Base-by-base conservation (phyloP, 2,797 vertebrate species). In the Amniataba percoides region DNA sequence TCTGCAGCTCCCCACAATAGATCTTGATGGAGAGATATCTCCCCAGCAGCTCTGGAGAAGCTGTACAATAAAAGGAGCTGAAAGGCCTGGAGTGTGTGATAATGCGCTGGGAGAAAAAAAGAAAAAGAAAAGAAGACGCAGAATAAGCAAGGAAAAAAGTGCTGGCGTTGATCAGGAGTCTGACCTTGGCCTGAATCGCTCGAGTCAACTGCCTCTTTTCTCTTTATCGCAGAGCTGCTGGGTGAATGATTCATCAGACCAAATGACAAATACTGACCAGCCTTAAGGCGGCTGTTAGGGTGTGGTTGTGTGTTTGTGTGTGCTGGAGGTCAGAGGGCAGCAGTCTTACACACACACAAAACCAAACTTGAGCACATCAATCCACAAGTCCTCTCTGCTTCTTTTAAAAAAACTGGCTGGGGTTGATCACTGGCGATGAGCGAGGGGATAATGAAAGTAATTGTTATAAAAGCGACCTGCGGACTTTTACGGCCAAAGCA, bases 11-110 rank as follows among this genome's bases (percentile, higher is more conserved):
- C 40, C 52, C 79, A 91, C 87, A 88, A 87, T 87, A 71, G 79
- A 83, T 82, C 67, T 61, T 52, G 77, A 89, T 86, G 82, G 87
- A 78, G 82, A 74, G 81, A 87, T 87, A 84, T 87, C 63, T 82
- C 83, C 78, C 90, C 83, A 79, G 80, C 88, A 86, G 85, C 77
- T 60, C 73, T 69, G 64, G 64, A 80, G 43, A 72, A 83, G 78
- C 31, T 23, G 18, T 67, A 83, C 60, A 78, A 64, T 27, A 62
- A 27, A 13, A 55, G 60, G 56, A 66, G 75, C 71, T 78, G 69
- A 83, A 88, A 78, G 67, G 55, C 51, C 78, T 39, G 46, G 55
- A 84, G 84, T 84, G 73, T 57, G 67, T 60, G 58, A 78, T 55
- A 75, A 71, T 45, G 61, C 59, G 56, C 31, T 31, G 65, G 55